phyloP scores from a whole-genome alignment of 2,888 invertebrate genomes.

The Halictus quadricinctus region DNA sequence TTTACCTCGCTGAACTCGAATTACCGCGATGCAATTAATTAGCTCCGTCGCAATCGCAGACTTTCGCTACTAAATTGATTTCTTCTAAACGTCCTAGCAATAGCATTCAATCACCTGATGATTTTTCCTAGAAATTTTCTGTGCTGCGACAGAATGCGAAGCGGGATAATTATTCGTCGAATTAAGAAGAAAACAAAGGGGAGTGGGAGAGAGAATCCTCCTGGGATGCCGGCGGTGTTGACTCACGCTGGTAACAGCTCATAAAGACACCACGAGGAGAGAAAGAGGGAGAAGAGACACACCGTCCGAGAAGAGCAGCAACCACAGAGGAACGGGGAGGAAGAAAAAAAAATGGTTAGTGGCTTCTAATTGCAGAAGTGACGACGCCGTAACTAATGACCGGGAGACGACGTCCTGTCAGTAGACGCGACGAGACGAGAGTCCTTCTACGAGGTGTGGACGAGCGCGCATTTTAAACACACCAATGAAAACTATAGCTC shows the following conservation, averaged over 20 bases:
- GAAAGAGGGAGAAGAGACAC: background rate
- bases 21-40: background rate
- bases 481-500: constrained; percentile 58
- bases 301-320: background rate
- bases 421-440: constrained; percentile 71
- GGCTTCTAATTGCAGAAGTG: constrained; percentile 81
- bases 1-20: background rate
- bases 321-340: constrained; percentile 5
- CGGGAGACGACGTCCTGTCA: constrained; percentile 77
- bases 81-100: background rate
- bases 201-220: constrained; percentile 47
- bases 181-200: background rate
- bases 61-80: background rate
- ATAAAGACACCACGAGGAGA: constrained; percentile 53
- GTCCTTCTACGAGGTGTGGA: constrained; percentile 71
- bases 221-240: constrained; percentile 56
- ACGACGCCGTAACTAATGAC: constrained; percentile 81
- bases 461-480: constrained; percentile 62
- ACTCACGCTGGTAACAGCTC: constrained; percentile 55
- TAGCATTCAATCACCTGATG: background rate
- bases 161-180: background rate
- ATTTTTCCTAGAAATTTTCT: background rate
- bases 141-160: background rate
- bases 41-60: background rate
- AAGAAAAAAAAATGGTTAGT: constrained; percentile 71